phyloP scores from a whole-genome alignment of 2,888 invertebrate genomes.

The Nysson spinosus region DNA sequence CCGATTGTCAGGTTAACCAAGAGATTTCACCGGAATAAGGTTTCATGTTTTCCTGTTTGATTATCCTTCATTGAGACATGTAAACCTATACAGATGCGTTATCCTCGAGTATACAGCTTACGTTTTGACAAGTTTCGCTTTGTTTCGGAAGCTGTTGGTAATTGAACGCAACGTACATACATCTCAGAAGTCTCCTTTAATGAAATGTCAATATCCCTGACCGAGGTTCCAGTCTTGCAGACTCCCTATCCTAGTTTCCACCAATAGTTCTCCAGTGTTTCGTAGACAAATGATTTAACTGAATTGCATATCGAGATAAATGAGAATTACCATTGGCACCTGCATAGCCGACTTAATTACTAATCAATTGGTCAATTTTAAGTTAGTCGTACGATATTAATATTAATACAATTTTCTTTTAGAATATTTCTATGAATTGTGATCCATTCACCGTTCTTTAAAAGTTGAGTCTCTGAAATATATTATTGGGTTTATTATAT shows the following conservation, averaged over 20 bases:
- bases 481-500: too few relatives aligned
- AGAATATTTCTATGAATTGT: too few relatives aligned
- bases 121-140: conserved; percentile 54
- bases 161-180: conserved; percentile 53
- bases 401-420: too few relatives aligned
- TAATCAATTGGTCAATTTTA: too few relatives aligned
- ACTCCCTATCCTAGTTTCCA: too few relatives aligned
- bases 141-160: conserved; percentile 46
- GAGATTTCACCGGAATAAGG: neutral
- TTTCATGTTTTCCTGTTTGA: neutral
- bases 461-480: too few relatives aligned
- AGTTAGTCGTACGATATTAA: too few relatives aligned
- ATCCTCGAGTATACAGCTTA: conserved; percentile 37
- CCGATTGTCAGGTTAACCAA: too few relatives aligned
- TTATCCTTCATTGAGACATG: neutral
- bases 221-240: conserved; percentile 56
- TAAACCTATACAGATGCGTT: neutral
- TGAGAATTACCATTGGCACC: too few relatives aligned
- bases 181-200: conserved; percentile 56
- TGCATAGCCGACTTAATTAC: too few relatives aligned
- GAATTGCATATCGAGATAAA: too few relatives aligned
- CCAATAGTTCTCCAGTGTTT: conserved; percentile 51
- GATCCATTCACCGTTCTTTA: too few relatives aligned
- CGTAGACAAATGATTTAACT: conserved; percentile 50
- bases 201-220: conserved; percentile 59